A percentile compares a stretch with the other conserved stretches of the same genome.
Evolutionary conservation across 2,113 vertebrate species (phyloP).

Genomic region (Microtus oregoni): DNA sequence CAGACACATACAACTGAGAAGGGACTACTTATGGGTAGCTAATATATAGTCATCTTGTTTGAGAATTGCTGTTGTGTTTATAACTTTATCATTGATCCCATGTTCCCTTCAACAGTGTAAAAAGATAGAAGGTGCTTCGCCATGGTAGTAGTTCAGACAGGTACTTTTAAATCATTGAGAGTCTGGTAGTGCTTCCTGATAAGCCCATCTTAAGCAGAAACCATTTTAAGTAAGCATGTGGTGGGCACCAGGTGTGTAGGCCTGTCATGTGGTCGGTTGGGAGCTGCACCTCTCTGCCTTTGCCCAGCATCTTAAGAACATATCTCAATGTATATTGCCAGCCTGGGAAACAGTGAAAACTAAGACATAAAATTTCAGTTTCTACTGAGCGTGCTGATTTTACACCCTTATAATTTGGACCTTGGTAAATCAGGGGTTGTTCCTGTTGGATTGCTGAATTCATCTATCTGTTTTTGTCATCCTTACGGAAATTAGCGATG

Average conservation of each 20-base stretch:
- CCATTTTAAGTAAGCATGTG: background rate
- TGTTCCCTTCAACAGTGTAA: background rate
- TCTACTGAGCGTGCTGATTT: background rate
- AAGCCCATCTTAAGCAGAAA: background rate
- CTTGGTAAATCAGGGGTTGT: background rate
- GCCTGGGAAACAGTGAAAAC: background rate
- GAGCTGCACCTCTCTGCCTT: background rate
- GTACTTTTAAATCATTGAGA: constrained; percentile 31
- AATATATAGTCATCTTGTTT: background rate
- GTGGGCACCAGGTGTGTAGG: background rate
- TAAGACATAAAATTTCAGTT: background rate
- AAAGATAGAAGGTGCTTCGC: background rate
- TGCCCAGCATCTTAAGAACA: background rate
- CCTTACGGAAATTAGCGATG: constrained; percentile 6
- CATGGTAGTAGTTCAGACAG: background rate
- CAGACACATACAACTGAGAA: background rate
- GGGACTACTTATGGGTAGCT: background rate
- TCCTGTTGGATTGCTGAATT: constrained; percentile 9
- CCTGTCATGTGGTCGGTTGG: background rate
- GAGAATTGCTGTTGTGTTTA: background rate
- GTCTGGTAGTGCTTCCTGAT: background rate
- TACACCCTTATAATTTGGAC: background rate
- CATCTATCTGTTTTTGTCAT: background rate
- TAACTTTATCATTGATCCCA: background rate
- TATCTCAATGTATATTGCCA: background rate